A percentile compares a stretch with the other conserved stretches of the same genome.
These are phyloP conservation scores for Hippocampus abdominalis DNA, from an alignment of 2,113 vertebrate genomes.

Conservation along the genomic window DNA sequence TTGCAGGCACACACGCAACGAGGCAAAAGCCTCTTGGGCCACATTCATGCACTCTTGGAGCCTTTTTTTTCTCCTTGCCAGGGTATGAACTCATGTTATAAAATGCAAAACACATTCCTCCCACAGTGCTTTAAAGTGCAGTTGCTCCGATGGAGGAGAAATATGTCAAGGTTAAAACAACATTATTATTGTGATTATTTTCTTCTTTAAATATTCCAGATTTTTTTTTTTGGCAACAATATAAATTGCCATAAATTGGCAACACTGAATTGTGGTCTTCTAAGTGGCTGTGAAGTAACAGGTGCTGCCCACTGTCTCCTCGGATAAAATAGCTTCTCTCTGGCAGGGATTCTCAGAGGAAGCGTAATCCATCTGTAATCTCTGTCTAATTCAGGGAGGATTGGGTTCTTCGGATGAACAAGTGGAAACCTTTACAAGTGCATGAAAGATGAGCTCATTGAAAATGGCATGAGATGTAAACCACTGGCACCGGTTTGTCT, in stretches of 20 bases:
- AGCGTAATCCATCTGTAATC: slow-evolving; percentile 75
- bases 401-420: slow-evolving; percentile 77
- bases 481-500: slow-evolving; percentile 39
- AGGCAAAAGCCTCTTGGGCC: slow-evolving; percentile 48
- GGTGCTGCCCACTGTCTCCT: slow-evolving; percentile 74
- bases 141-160: slow-evolving; percentile 41
- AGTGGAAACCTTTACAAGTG: slow-evolving; percentile 71
- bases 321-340: slow-evolving; percentile 69
- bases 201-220: slow-evolving; percentile 7
- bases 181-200: slow-evolving; percentile 6
- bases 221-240: background rate
- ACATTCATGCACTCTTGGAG: slow-evolving; percentile 46
- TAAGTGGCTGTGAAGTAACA: slow-evolving; percentile 63
- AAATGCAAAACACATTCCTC: slow-evolving; percentile 59
- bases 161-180: slow-evolving; percentile 47
- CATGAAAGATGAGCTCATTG: slow-evolving; percentile 66
- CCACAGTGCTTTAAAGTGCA: slow-evolving; percentile 44
- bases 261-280: slow-evolving; percentile 38
- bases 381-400: slow-evolving; percentile 79
- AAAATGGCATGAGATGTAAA: slow-evolving; percentile 61
- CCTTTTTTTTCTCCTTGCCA: slow-evolving; percentile 43
- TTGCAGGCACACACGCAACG: slow-evolving; percentile 45
- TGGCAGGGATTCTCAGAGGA: slow-evolving; percentile 73
- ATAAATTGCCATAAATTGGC: too few relatives aligned
- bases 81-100: slow-evolving; percentile 63